Evolutionary conservation across 2,797 vertebrate species (phyloP).

Genomic region (Scyliorhinus canicula): DNA sequence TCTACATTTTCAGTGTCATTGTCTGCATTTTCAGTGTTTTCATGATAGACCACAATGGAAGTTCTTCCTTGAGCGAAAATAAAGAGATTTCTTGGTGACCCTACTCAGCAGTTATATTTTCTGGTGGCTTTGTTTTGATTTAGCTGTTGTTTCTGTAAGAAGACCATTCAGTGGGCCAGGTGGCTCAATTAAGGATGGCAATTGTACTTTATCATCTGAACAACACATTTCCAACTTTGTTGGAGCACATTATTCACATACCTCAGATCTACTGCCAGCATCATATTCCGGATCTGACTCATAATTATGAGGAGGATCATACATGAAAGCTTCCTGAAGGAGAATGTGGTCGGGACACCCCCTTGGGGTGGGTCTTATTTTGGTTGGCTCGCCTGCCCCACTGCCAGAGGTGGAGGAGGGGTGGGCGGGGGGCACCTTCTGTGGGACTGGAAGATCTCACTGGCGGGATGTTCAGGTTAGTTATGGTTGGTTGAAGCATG

Average conservation of each 20-base stretch:
- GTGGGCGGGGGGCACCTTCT: too few relatives aligned
- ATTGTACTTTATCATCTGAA: not conserved
- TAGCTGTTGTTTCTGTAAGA: not conserved
- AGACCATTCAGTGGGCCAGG: not conserved
- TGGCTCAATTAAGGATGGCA: not conserved
- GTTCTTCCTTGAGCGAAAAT: not conserved
- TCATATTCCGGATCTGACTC: not conserved
- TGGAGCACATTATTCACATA: not conserved
- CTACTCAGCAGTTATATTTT: not conserved
- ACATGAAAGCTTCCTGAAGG: not conserved
- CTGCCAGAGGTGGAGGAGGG: too few relatives aligned
- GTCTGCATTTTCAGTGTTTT: not conserved
- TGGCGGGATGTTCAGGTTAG: not conserved
- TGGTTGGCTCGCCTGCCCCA: too few relatives aligned
- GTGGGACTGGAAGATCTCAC: too few relatives aligned
- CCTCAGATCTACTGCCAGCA: not conserved
- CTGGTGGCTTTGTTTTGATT: not conserved
- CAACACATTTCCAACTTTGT: not conserved
- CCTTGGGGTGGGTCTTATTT: too few relatives aligned
- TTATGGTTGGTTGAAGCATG: not conserved
- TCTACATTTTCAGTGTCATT: not conserved
- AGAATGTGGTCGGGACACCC: too few relatives aligned
- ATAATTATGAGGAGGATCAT: not conserved
- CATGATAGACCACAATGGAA: not conserved
- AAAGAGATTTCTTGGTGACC: not conserved